Base-by-base conservation (phyloP, 2,113 vertebrate species). In the Phyllostomus hastatus region DNA sequence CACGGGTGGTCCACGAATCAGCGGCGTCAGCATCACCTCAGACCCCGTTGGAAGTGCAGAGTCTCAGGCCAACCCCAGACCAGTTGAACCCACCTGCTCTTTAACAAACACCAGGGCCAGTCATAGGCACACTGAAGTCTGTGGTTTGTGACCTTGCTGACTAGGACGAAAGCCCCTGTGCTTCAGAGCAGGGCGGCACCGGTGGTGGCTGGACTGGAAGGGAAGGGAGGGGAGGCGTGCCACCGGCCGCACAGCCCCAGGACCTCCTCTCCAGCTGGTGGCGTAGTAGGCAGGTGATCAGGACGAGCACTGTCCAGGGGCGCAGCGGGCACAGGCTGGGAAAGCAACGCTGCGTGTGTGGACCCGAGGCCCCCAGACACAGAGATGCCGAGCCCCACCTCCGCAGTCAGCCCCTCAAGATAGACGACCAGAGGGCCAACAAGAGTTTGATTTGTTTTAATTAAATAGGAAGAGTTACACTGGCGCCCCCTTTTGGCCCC, bases 331-430 rank as follows among this genome's bases (percentile, higher is more conserved):
- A 48, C 33, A 1, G 41, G 91, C 69, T 41, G 33, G 48, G 33
- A 61, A 7, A 16, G 10, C 10, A 10, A 9, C 11, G 12, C 17
- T 52, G 70, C 24, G 66, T 0, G 2, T 7, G 38, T 5, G 6
- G 3, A 0, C 52, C 28, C 14, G 67, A n/a, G 46, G 41, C 4
- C 7, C n/a, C 31, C 52, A 61, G 38, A n/a, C 10, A 1, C 10
- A 35, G 35, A 50, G 54, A 26, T 4, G 46, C 73, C 19, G 15
- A 6, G 48, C 41, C 31, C 48, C 0, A 0, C 81, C 57, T 82
- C 19, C 0, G 10, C 14, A 43, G 50, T 46, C 12, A n/a, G 15
- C 61, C 20, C 6, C 4, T 61, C 4, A 5, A 43, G 22, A 28
- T 9, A 2, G n/a, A 11, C 1, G 22, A 70, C 43, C n/a, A 50